Evolutionary conservation across 2,113 vertebrate species (phyloP), one percentile per base, ranked within the genome.

Genomic region (Callopanchax toddi): DNA sequence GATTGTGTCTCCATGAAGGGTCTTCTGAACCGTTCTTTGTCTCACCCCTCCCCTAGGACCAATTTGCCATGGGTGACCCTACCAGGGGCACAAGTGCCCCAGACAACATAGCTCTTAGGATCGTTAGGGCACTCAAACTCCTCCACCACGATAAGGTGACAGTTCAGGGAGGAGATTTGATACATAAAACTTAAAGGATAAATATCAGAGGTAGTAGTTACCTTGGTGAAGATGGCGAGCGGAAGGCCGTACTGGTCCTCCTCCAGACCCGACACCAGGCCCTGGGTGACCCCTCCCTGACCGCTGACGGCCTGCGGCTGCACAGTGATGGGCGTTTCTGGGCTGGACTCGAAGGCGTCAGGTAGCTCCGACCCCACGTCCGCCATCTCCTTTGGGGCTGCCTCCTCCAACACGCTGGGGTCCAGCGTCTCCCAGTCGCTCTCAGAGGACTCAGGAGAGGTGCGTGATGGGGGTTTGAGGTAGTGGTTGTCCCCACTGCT

Each of bases 401-500:
- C 75, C 4, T 96, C 93, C 22, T 98, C 95, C 66, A 97, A 76
- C 70, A 95, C 40, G 26, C 91, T 91, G 22, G 97, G 94, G 81
- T 98, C 96, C 76, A 99, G 86, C 0, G 95, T 97, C 90, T 98
- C 97, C 97, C 97, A 99, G 87, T 99, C 96, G 74, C 95, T 96
- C 83, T 99, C 96, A 0, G 95, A 95, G 43, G 94, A 96, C 0
- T 93, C 95, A 0, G 94, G 94, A 22, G 95, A 96, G 42, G 89
- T 10, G 0, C 45, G 89, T 0, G 92, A 88, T 18, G 95, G 94
- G 22, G 91, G 93, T 60, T 92, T 92, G 75, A 94, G 86, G 71
- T 61, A 89, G 32, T 90, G 90, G 58, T 75, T 72, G 9, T 78
- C 50, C 4, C 75, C 80, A 0, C 71, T 34, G 72, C 63, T 74